Conservation (phyloP, 2,113 vertebrate species). For the rabbit (Oryctolagus cuniculus) region DNA sequence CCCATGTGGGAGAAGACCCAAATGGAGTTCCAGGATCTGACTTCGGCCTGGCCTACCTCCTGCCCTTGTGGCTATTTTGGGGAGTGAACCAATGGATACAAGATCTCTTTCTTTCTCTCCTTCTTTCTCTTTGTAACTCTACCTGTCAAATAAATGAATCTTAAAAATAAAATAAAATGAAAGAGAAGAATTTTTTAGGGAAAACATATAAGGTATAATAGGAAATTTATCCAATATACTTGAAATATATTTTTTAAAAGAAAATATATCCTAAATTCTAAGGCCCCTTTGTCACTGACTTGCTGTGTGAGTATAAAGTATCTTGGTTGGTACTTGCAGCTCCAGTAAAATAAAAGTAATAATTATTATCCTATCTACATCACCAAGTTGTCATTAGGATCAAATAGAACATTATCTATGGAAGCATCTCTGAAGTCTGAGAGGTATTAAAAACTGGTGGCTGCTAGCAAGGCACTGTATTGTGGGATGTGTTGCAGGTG, state of each 20-base stretch:
- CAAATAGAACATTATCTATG: background rate
- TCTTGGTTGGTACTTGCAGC: background rate
- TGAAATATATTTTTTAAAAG: background rate
- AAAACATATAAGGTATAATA: background rate
- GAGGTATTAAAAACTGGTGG: background rate
- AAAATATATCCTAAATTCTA: background rate
- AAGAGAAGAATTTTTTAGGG: background rate
- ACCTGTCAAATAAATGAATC: no score
- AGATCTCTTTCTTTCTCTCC: no score
- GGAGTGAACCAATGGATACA: no score
- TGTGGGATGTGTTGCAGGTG: background rate
- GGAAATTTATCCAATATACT: background rate
- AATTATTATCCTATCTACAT: background rate
- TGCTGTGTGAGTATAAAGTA: background rate
- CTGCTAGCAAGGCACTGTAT: background rate
- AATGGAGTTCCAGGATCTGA: no score
- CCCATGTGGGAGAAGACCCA: no score
- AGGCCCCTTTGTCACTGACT: background rate
- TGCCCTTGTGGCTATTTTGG: no score
- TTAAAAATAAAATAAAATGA: background rate
- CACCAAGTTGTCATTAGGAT: background rate
- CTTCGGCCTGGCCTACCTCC: no score
- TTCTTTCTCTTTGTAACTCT: no score
- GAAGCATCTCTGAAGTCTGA: conserved; percentile 16
- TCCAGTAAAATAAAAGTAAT: conserved; percentile 2